Base-by-base conservation (phyloP, 2,888 invertebrate species). In the Agonum fuliginosum region DNA sequence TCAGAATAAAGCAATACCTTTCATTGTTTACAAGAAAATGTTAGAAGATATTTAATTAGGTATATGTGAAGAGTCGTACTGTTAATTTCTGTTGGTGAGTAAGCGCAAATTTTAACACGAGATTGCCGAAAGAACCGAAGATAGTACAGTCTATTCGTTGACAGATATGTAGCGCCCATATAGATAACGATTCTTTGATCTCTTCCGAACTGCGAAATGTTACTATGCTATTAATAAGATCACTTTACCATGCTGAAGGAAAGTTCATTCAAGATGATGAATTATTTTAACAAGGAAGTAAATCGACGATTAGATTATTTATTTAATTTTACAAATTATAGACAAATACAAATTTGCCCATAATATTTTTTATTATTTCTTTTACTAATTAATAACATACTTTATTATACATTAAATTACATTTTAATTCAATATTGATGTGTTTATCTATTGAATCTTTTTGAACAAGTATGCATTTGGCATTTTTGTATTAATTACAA, bases 151-250 rank as follows among this genome's bases (percentile, higher is more conserved):
- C 12, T 62, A 30, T 17, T 30, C 58, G 58, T 27, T 62, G 58
- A 62, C 30, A 62, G 58, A 58, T 30, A 62, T 62, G 58, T 62
- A 30, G 58, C 19, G 58, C 19, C 17, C 19, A 30, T 30, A 10
- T 14, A 62, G 30, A 62, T 62, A 62, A 62, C 58, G 17, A 27
- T 27, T 30, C 58, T 62, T 62, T 62, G 58, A 62, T 62, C 14
- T 54, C 22, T 62, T 30, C 58, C 34, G 58, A 27, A 6, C 10
- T 4, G 58, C 34, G 58, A 62, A 62, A 62, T 62, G 30, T 6
- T 62, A 54, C 12, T 24, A 22, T 24, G 12, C 4, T 24, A 54
- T 54, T 54, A 54, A 24, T 12, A 24, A 51, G 12, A 54, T 54
- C 54, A 54, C 3, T 24, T 24, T 22, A 54, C 54, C 22, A 22